Percentiles rank a stretch among this genome's conserved stretches.
These are phyloP conservation scores for Sigmodon hispidus DNA, from an alignment of 2,113 vertebrate species.

Conservation along the genomic window DNA sequence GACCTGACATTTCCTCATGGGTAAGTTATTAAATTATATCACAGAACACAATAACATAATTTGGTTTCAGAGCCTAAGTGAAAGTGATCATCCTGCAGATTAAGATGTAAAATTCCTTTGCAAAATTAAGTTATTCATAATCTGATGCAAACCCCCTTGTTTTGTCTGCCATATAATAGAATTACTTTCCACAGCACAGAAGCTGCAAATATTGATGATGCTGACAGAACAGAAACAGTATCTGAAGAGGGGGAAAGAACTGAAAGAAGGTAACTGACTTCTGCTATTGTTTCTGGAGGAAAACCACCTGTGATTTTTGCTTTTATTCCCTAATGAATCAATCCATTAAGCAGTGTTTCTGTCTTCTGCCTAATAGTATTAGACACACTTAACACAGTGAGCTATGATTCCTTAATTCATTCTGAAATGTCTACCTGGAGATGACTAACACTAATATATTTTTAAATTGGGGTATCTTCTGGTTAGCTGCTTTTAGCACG, in stretches of 20 bases:
- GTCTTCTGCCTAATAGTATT: constrained; percentile 52
- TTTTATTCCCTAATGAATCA: neutral
- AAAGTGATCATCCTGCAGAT: constrained; percentile 87
- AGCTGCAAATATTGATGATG: constrained; percentile 72
- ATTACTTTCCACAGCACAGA: constrained; percentile 83
- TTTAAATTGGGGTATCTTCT: constrained; percentile 41
- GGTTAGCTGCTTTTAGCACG: constrained; percentile 28
- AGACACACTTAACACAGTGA: constrained; percentile 54
- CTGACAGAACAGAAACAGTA: constrained; percentile 82
- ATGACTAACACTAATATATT: constrained; percentile 55
- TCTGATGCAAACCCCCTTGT: constrained; percentile 86
- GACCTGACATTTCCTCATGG: constrained; percentile 89
- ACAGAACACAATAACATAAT: constrained; percentile 87
- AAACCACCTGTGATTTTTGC: constrained; percentile 54
- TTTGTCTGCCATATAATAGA: constrained; percentile 86
- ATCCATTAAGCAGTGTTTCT: constrained; percentile 8
- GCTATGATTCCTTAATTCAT: constrained; percentile 62
- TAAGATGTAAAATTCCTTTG: constrained; percentile 88
- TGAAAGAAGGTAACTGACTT: constrained; percentile 67
- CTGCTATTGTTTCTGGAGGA: constrained; percentile 66
- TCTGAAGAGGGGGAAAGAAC: constrained; percentile 55
- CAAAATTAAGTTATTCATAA: constrained; percentile 89
- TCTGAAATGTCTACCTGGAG: constrained; percentile 56
- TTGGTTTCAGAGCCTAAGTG: constrained; percentile 87
- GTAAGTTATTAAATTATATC: constrained; percentile 88